phyloP scores from a whole-genome alignment of 1,140 invertebrate genomes.

The Drosophila athabasca region DNA sequence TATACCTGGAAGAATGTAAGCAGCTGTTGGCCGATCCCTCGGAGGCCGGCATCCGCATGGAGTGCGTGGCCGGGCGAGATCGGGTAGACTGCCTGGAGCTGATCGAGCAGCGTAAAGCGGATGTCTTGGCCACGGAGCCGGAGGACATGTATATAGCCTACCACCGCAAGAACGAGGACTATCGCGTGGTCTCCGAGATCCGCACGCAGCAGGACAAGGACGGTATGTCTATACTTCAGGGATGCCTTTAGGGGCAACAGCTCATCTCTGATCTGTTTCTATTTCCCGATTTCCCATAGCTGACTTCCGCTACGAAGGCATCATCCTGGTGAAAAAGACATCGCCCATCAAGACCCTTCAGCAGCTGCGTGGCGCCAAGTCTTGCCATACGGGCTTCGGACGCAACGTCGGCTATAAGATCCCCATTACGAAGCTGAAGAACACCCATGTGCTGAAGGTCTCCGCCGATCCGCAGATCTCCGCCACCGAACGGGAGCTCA shows the following conservation, averaged over 20 bases:
- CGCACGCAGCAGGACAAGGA: constrained; percentile 85
- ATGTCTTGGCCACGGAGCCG: constrained; percentile 91
- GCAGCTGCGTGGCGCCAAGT: constrained; percentile 88
- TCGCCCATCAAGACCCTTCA: constrained; percentile 87
- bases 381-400: constrained; percentile 91
- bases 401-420: constrained; percentile 92
- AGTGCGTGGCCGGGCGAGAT: constrained; percentile 89
- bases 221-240: constrained; percentile 82
- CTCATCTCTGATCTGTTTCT: constrained; percentile 34
- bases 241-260: no score
- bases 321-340: constrained; percentile 90
- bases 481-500: constrained; percentile 90
- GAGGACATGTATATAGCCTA: constrained; percentile 91
- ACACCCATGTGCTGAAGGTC: constrained; percentile 87
- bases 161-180: constrained; percentile 87
- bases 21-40: constrained; percentile 87
- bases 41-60: constrained; percentile 86
- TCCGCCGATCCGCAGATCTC: constrained; percentile 88
- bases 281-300: constrained; percentile 82
- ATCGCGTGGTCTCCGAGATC: constrained; percentile 88
- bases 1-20: constrained; percentile 86
- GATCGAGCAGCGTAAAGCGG: constrained; percentile 90
- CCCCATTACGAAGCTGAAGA: constrained; percentile 89
- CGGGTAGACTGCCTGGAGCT: constrained; percentile 90
- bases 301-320: constrained; percentile 90